A percentile compares a stretch with the other conserved stretches of the same genome.
Evolutionary conservation across 2,888 invertebrate species (phyloP).

Genomic region (Deroplatys truncata): DNA sequence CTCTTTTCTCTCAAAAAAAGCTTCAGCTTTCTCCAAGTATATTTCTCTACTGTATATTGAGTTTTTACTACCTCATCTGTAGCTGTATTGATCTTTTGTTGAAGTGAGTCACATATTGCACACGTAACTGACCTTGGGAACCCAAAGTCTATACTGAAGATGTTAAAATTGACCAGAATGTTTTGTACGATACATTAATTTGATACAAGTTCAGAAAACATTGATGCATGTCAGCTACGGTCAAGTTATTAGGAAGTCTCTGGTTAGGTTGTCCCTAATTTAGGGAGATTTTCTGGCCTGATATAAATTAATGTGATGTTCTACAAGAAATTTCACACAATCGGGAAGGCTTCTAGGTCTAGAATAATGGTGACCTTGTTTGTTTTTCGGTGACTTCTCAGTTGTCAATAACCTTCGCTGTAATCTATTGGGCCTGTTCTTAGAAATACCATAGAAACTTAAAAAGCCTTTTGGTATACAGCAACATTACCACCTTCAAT

Average conservation of each 20-base stretch:
- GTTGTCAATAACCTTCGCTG: background rate
- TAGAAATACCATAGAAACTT: background rate
- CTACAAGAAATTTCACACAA: background rate
- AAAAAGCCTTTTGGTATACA: background rate
- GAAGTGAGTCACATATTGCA: background rate
- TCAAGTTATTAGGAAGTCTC: background rate
- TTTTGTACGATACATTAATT: background rate
- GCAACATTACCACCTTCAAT: no score
- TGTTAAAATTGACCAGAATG: background rate
- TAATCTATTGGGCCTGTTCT: background rate
- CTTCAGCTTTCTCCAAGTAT: background rate
- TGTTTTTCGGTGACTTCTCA: background rate
- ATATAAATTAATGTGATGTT: background rate
- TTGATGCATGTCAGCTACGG: background rate
- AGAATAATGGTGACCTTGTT: background rate
- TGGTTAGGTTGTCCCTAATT: background rate
- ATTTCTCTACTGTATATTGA: background rate
- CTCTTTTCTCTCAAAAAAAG: background rate
- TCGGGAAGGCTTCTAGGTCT: background rate
- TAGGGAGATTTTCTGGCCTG: background rate
- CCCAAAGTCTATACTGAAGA: background rate
- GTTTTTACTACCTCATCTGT: background rate
- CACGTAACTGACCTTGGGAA: background rate
- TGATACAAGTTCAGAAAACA: background rate
- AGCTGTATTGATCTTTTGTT: background rate